These are phyloP conservation scores for Julus scandinavius DNA, from an alignment of 2,888 invertebrate species.

Conservation along the genomic window DNA sequence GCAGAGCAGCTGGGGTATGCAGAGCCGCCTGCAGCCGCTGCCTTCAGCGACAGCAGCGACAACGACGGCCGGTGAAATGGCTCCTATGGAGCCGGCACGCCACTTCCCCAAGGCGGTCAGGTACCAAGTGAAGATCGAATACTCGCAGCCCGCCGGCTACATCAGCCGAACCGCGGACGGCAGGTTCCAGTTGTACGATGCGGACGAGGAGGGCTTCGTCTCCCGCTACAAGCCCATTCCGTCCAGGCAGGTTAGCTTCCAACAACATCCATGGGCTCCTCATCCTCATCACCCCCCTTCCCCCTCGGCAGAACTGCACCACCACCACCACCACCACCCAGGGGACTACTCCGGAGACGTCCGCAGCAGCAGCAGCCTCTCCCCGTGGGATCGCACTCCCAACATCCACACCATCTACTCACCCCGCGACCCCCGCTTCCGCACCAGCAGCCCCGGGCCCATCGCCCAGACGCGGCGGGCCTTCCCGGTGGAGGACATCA, in stretches of 20 bases:
- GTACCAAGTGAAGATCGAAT: conserved; percentile 62
- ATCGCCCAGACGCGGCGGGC: conserved; percentile 59
- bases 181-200: conserved; percentile 74
- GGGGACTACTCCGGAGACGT: not conserved
- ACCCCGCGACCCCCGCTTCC: conserved; percentile 60
- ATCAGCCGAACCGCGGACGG: conserved; percentile 81
- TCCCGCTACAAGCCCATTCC: conserved; percentile 59
- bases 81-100: conserved; percentile 57
- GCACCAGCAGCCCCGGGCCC: conserved; percentile 63
- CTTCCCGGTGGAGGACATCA: conserved; percentile 72
- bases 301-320: not conserved
- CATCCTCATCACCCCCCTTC: conserved; percentile 57
- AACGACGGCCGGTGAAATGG: conserved; percentile 55
- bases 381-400: conserved; percentile 56
- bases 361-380: conserved; percentile 42
- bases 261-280: conserved; percentile 54
- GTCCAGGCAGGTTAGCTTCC: conserved; percentile 59
- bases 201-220: conserved; percentile 62
- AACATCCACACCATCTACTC: conserved; percentile 59
- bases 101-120: conserved; percentile 60
- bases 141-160: conserved; percentile 68
- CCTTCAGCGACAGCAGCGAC: conserved; percentile 54
- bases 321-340: not conserved
- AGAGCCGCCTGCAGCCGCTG: conserved; percentile 54
- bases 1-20: conserved; percentile 53